Percentiles rank a stretch among this genome's conserved stretches.
Evolutionary conservation across 2,113 vertebrate genomes (phyloP).

Genomic region (Setophaga kirtlandii): DNA sequence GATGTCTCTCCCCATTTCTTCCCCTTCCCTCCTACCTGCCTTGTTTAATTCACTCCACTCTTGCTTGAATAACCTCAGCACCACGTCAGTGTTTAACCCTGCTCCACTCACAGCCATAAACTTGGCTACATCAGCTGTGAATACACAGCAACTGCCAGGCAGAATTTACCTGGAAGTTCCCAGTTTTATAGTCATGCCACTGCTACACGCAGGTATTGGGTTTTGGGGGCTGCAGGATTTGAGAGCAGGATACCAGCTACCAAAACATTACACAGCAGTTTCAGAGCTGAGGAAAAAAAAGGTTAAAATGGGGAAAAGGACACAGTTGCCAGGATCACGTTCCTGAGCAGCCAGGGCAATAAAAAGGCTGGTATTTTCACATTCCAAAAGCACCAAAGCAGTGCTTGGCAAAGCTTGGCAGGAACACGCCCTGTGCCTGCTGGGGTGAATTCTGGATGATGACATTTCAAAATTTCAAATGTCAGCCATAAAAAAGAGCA

Average conservation of each 20-base stretch:
- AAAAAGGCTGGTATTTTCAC: slow-evolving; percentile 19
- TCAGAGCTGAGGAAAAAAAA: neutral
- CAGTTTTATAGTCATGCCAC: neutral
- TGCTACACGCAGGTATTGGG: neutral
- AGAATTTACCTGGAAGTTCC: neutral
- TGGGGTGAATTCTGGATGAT: slow-evolving; percentile 19
- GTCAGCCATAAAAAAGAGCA: slow-evolving; percentile 16
- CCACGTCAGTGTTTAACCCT: neutral
- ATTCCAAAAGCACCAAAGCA: neutral
- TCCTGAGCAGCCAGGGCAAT: neutral
- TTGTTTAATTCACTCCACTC: neutral
- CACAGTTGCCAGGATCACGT: neutral
- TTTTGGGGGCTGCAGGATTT: neutral
- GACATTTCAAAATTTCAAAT: slow-evolving; percentile 57
- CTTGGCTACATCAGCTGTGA: neutral
- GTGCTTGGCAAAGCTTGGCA: neutral
- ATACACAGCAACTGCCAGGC: neutral
- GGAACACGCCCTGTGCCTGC: neutral
- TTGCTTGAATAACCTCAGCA: neutral
- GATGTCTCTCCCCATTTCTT: neutral
- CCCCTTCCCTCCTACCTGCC: neutral
- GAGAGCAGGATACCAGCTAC: neutral
- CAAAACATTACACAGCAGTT: neutral
- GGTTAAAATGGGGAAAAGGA: neutral
- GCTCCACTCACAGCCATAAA: neutral